Conservation (phyloP, 2,113 vertebrate species). For the Nannospalax galili region DNA sequence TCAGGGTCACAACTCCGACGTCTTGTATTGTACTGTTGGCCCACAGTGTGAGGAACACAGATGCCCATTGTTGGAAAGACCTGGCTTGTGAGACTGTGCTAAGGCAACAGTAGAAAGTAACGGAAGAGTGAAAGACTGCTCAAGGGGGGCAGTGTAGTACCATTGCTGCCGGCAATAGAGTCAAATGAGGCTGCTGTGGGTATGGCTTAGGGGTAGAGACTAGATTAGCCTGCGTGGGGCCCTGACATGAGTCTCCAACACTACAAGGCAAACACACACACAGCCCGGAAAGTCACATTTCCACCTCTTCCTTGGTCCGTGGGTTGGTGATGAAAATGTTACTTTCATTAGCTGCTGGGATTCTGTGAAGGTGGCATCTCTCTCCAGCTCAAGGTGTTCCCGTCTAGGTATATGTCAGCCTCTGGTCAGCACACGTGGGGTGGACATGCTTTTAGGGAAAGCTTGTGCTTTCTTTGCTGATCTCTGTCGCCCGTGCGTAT, state of each 20-base stretch:
- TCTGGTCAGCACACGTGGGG: background rate
- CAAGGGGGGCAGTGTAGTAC: accelerated
- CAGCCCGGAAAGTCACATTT: too few species aligned
- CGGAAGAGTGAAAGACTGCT: too few species aligned
- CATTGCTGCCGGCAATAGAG: accelerated
- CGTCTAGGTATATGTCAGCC: too few species aligned
- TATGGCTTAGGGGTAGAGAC: background rate
- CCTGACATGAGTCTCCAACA: too few species aligned
- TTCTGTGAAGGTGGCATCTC: background rate
- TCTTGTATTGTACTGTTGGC: accelerated
- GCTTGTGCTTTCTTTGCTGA: background rate
- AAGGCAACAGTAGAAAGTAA: too few species aligned
- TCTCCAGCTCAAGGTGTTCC: too few species aligned
- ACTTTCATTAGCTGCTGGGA: background rate
- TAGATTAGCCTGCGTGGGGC: too few species aligned
- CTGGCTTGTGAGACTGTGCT: accelerated
- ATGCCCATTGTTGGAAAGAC: accelerated
- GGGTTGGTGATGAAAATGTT: too few species aligned
- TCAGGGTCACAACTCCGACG: accelerated
- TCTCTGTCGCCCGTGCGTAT: background rate
- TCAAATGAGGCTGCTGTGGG: too few species aligned
- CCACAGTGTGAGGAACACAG: background rate
- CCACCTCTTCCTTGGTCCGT: background rate
- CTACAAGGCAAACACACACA: background rate
- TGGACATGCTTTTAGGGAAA: background rate